Base-by-base conservation (phyloP, 2,888 invertebrate genomes). In the Clepsis dumicolana region DNA sequence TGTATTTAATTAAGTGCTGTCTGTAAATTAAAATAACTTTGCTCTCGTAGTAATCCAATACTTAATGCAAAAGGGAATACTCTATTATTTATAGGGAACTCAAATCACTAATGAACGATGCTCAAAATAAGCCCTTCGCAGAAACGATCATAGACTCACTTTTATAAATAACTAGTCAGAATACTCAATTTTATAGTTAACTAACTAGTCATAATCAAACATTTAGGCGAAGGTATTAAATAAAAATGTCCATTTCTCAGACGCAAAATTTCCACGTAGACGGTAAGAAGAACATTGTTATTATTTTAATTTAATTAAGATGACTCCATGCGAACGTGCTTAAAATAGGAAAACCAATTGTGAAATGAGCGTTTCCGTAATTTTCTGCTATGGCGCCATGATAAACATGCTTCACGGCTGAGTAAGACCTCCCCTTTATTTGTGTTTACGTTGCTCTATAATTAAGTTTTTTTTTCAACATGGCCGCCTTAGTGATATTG, bases 401-500 rank as follows among this genome's bases (percentile, higher is more conserved):
- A 27, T 53, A 65, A 52, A 60, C 41, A 65, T 41, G 29, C 27
- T 48, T 21, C 14, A 4, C 18, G 24, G 16, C 41, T 41, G 41
- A 59, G n/a, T n/a, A 41, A 14, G 41, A 41, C 54, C 44, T 44
- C 61, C 29, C 24, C 60, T 53, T 52, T 59, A 50, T 44, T 53
- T 61, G 57, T 57, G 56, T 63, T 59, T 68, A 53, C 44, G 44
- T 52, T 41, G 25, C 41, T 52, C 41, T 59, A 57, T 62, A 67
- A 67, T 56, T 48, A 62, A 14, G 27, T 29, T 62, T 61, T 59
- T 48, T 68, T 63, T 64, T 59, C 68, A 64, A 59, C 41, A 63
- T 68, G 64, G 53, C 59, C 52, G 68, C 41, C 64, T 68, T 63
- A 57, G 44, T 64, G 59, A 29, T 64, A 64, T 68, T 64, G 64